Evolutionary conservation across 2,797 vertebrate genomes (phyloP).

Genomic region (Etheostoma nigrum): DNA sequence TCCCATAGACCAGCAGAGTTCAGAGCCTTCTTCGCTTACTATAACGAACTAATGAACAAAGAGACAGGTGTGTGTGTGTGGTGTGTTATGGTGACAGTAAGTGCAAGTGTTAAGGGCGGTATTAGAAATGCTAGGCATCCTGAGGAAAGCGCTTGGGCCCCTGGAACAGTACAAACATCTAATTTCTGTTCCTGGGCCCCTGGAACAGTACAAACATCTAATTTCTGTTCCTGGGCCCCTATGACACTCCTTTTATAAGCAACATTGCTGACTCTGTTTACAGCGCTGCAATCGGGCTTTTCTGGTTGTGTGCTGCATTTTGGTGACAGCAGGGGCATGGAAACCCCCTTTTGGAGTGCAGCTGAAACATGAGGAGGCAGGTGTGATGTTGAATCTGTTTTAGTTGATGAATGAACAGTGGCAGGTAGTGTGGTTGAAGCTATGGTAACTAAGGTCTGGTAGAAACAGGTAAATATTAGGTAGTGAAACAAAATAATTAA

Average conservation of each 20-base stretch:
- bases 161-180: neutral
- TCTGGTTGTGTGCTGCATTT: neutral
- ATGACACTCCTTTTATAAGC: neutral
- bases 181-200: neutral
- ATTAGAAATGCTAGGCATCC: neutral
- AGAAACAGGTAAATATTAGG: neutral
- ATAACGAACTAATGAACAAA: slow-evolving; percentile 91
- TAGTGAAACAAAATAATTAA: neutral
- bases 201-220: neutral
- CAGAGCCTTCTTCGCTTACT: slow-evolving; percentile 91
- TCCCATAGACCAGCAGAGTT: slow-evolving; percentile 89
- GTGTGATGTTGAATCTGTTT: neutral
- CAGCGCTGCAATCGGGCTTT: neutral
- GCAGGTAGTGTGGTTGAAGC: neutral
- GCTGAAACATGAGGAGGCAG: slow-evolving; percentile 2
- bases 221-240: neutral
- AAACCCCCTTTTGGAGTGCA: neutral
- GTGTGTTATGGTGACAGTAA: neutral
- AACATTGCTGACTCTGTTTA: neutral
- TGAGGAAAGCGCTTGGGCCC: too few relatives aligned
- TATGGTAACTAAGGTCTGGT: slow-evolving; percentile 3
- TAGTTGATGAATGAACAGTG: neutral
- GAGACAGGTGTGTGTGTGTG: slow-evolving; percentile 84
- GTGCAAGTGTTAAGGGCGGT: neutral
- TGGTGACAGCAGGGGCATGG: neutral